A percentile compares a stretch with the other conserved stretches of the same genome.
phyloP scores from a whole-genome alignment of 2,113 vertebrate species.

The Aramus guarauna region DNA sequence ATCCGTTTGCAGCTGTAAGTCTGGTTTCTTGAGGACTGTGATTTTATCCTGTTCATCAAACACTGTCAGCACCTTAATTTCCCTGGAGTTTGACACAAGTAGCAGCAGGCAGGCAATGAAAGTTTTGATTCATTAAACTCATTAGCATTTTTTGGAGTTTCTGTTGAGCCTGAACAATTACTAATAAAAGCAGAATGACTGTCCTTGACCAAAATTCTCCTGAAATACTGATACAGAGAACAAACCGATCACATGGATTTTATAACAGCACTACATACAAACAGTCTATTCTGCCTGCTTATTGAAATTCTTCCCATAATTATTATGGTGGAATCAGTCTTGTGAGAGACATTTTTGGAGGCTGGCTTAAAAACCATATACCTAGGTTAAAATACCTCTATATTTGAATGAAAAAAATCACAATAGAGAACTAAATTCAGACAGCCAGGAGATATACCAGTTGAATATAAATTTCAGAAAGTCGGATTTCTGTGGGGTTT shows the following conservation, averaged over 20 bases:
- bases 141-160: constrained; percentile 46
- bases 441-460: background rate
- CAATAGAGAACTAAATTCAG: background rate
- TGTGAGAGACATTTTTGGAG: background rate
- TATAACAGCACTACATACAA: background rate
- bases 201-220: constrained; percentile 26
- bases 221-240: background rate
- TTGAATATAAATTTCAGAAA: background rate
- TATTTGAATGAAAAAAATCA: background rate
- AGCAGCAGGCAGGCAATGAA: constrained; percentile 5
- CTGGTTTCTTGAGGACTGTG: background rate
- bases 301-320: background rate
- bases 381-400: background rate
- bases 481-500: background rate
- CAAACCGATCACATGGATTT: background rate
- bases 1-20: background rate
- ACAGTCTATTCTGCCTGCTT: background rate
- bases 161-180: constrained; percentile 22
- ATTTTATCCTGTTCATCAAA: constrained; percentile 46
- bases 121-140: constrained; percentile 60
- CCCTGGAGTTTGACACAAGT: constrained; percentile 32
- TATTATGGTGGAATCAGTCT: background rate
- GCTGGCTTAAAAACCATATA: background rate
- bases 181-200: constrained; percentile 24
- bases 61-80: constrained; percentile 49